phyloP scores from a whole-genome alignment of 2,888 invertebrate species.

The Anoplius nigerrimus region DNA sequence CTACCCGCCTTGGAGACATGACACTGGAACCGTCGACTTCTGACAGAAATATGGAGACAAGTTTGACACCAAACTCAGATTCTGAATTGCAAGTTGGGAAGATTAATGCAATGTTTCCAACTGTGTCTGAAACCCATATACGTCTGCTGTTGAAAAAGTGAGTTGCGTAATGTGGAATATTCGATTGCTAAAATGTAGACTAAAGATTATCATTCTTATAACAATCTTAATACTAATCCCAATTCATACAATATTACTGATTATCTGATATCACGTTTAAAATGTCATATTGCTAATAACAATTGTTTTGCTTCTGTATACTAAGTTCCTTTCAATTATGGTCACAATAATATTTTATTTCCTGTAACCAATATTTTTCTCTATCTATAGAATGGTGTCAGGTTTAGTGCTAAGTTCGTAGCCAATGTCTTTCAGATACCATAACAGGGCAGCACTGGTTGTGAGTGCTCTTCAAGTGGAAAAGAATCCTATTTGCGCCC shows the following conservation, averaged over 20 bases:
- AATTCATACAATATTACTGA: background rate
- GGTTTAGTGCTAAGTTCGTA: slow-evolving; percentile 60
- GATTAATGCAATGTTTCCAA: slow-evolving; percentile 92
- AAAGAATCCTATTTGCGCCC: slow-evolving; percentile 91
- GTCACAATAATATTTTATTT: slow-evolving; percentile 10
- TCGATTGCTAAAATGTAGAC: background rate
- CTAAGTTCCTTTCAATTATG: slow-evolving; percentile 15
- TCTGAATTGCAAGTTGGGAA: slow-evolving; percentile 86
- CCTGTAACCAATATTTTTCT: slow-evolving; percentile 19
- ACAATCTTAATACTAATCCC: background rate
- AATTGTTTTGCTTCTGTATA: background rate
- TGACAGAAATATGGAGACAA: slow-evolving; percentile 77
- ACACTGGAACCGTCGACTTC: slow-evolving; percentile 71
- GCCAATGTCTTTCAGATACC: slow-evolving; percentile 82
- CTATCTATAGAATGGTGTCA: slow-evolving; percentile 26
- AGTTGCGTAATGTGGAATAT: slow-evolving; percentile 72
- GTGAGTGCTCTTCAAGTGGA: slow-evolving; percentile 95
- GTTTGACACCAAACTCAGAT: slow-evolving; percentile 80
- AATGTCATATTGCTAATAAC: background rate
- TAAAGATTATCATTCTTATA: background rate
- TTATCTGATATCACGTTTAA: background rate
- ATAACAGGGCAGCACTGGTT: slow-evolving; percentile 93
- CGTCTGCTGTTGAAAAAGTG: slow-evolving; percentile 91
- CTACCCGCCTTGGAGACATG: slow-evolving; percentile 71
- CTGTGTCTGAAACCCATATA: slow-evolving; percentile 92